phyloP scores from a whole-genome alignment of 2,113 vertebrate genomes.

The Thalassoma bifasciatum region DNA sequence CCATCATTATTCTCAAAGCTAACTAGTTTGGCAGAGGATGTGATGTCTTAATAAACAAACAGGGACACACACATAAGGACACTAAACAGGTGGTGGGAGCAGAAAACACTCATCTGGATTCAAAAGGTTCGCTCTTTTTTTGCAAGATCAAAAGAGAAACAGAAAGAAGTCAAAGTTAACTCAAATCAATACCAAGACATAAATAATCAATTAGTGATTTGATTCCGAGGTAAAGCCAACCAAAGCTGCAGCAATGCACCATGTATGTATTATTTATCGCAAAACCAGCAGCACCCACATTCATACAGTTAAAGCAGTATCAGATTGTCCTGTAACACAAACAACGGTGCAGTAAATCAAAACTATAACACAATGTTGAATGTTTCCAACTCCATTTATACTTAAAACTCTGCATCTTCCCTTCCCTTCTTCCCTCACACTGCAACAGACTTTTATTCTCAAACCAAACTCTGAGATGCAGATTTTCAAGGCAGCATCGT shows the following conservation, averaged over 20 bases:
- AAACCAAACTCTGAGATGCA: constrained; percentile 4
- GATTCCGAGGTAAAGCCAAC: background rate
- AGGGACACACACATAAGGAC: background rate
- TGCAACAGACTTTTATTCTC: constrained; percentile 14
- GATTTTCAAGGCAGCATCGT: background rate
- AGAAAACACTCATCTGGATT: constrained; percentile 10
- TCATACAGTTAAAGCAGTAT: constrained; percentile 1
- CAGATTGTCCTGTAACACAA: background rate
- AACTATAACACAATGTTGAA: background rate
- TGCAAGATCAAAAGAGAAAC: background rate
- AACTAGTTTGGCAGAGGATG: constrained; percentile 6
- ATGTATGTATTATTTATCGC: constrained; percentile 41
- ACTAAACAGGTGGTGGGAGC: background rate
- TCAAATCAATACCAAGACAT: background rate
- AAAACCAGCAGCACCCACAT: constrained; percentile 5
- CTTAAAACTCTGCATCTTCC: constrained; percentile 33
- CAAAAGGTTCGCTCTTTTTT: background rate
- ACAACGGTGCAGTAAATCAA: background rate
- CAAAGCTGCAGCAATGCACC: constrained; percentile 21
- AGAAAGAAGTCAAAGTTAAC: background rate
- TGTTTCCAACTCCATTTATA: constrained; percentile 3
- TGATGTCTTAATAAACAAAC: constrained; percentile 27
- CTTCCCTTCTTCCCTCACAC: constrained; percentile 15
- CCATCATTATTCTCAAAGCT: background rate
- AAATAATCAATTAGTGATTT: no score